Evolutionary conservation across 2,888 invertebrate species (phyloP), one percentile per base, ranked within the genome.

Genomic region (Torymus aiolomorphi): DNA sequence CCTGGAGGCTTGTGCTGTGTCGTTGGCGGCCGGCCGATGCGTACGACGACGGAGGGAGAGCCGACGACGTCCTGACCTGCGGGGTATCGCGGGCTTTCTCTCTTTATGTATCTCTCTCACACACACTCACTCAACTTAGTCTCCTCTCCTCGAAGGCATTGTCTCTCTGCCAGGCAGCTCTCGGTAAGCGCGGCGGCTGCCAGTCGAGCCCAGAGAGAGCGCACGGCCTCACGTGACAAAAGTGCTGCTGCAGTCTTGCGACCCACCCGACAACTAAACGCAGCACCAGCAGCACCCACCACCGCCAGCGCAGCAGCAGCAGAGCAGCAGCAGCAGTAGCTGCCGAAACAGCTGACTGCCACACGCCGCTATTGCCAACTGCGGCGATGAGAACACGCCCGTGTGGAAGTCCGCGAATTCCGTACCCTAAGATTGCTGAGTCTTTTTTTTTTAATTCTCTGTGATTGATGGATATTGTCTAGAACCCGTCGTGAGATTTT

Each of bases 201-300:
- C 42, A 42, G 42, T 42, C 42, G 42, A 42, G 42, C 42, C 42
- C 42, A 42, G 42, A 42, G 42, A 42, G 42, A 42, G 42, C 59
- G 18, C 24, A 8, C 83, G 82, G 76, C 56, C 86, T 88, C 88
- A 88, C 88, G 88, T 88, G 88, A 88, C 83, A 84, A 80, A 65
- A 81, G 86, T 86, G 86, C 88, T 86, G 86, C 88, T 87, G 88
- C 88, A 85, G 85, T 84, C 88, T 87, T 83, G 81, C 87, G 88
- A 87, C 86, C 83, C 86, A 78, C 86, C 86, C 87, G 85, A 85
- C 84, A 88, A 88, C 87, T 88, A 88, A 85, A 82, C 80, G 75
- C 42, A 31, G 65, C 65, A 20, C 70, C 52, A 11, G 10, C 20
- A 31, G 5, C 42, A 16, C 20, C 12, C 20, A 20, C 24, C 63